These are phyloP conservation scores for Pampusana beccarii DNA, from an alignment of 2,113 vertebrate genomes.

Conservation along the genomic window DNA sequence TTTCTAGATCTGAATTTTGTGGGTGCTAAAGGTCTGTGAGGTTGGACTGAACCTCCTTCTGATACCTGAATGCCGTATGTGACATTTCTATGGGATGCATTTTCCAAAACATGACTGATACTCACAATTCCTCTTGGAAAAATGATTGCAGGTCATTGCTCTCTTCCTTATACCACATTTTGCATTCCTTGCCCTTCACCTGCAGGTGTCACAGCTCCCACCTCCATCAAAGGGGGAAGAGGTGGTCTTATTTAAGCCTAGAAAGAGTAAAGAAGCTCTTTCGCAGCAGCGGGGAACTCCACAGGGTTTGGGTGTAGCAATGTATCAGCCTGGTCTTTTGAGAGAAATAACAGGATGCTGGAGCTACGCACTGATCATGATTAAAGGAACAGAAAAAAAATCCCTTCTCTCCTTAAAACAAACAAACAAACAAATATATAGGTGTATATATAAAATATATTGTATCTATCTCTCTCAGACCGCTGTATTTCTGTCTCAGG, in stretches of 20 bases:
- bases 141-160: not conserved
- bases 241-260: not conserved
- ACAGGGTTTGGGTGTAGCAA: fast-evolving
- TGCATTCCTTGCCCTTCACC: not conserved
- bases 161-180: not conserved
- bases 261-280: not conserved
- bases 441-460: too few species aligned
- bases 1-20: not conserved
- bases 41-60: not conserved
- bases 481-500: not conserved
- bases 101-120: not conserved
- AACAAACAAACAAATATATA: not conserved
- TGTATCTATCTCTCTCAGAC: not conserved
- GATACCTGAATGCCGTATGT: not conserved
- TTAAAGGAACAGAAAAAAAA: not conserved
- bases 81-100: not conserved
- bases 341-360: not conserved
- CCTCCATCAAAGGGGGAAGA: not conserved
- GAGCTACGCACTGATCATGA: not conserved
- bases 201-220: fast-evolving
- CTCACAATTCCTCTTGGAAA: not conserved
- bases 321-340: not conserved
- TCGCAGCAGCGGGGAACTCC: not conserved
- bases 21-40: not conserved
- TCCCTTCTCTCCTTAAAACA: too few species aligned